Evolutionary conservation across 2,797 vertebrate genomes (phyloP).

Genomic region (Thunnus albacares): DNA sequence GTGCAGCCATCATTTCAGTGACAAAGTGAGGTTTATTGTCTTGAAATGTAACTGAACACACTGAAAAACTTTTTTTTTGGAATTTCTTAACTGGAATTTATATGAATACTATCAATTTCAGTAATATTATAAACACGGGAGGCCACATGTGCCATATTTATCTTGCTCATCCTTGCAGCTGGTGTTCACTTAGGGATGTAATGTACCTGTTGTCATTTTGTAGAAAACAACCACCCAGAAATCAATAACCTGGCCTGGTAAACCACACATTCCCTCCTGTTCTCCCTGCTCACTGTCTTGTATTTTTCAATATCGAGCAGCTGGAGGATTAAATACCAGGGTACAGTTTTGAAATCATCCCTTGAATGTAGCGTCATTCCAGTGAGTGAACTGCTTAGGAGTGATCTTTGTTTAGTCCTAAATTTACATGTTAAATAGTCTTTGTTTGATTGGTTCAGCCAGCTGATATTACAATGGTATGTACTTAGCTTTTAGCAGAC

Average conservation of each 20-base stretch:
- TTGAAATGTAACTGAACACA: conserved; percentile 17
- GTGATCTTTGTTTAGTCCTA: background rate
- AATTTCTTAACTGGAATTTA: conserved; percentile 9
- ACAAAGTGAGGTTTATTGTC: conserved; percentile 15
- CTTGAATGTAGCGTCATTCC: conserved; percentile 40
- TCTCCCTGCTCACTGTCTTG: conserved; percentile 16
- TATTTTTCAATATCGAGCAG: conserved; percentile 6
- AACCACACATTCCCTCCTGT: background rate
- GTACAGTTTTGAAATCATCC: background rate
- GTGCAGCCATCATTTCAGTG: conserved; percentile 23
- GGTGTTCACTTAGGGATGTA: background rate
- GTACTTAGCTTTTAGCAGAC: conserved; percentile 30
- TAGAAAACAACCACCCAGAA: background rate
- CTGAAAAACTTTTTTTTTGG: background rate
- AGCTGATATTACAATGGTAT: conserved; percentile 13
- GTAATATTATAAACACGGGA: conserved; percentile 7
- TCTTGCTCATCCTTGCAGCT: conserved; percentile 16
- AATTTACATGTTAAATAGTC: background rate
- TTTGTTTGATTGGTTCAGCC: conserved; percentile 19
- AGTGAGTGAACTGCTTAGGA: conserved; percentile 14
- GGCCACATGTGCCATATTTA: conserved; percentile 46
- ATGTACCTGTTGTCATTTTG: conserved; percentile 7
- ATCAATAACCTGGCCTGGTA: background rate
- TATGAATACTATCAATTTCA: background rate
- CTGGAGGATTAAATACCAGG: conserved; percentile 14